A percentile compares a stretch with the other conserved stretches of the same genome.
Evolutionary conservation across 2,797 vertebrate species (phyloP).

Genomic region (Arctocebus calabarensis): DNA sequence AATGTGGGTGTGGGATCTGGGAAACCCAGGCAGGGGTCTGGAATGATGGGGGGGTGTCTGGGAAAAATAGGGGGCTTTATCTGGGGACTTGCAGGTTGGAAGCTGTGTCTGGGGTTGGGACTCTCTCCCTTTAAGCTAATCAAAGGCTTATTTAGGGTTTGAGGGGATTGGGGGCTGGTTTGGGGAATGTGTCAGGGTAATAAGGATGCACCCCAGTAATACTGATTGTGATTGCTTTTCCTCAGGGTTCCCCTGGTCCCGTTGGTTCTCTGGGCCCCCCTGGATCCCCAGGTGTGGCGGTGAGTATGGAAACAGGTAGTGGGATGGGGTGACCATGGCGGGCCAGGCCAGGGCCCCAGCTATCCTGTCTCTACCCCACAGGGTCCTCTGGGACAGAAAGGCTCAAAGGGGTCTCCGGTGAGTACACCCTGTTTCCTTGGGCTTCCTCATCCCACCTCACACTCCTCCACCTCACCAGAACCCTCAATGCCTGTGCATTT

Average conservation of each 20-base stretch:
- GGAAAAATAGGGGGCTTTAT: background rate
- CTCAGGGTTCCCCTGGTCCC: slow-evolving; percentile 89
- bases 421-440: slow-evolving; percentile 61
- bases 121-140: background rate
- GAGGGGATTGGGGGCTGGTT: background rate
- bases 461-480: background rate
- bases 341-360: background rate
- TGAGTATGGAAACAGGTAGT: slow-evolving; percentile 86
- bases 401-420: slow-evolving; percentile 94
- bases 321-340: background rate
- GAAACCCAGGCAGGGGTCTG: background rate
- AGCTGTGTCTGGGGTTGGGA: background rate
- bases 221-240: background rate
- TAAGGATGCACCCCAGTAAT: no score
- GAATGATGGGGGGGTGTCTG: background rate
- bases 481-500: background rate
- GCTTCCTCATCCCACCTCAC: no score
- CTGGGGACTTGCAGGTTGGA: background rate
- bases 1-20: background rate
- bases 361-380: slow-evolving; percentile 76
- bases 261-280: slow-evolving; percentile 91
- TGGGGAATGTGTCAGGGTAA: background rate
- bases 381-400: slow-evolving; percentile 93
- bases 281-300: slow-evolving; percentile 91
- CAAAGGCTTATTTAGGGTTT: background rate